Evolutionary conservation across 2,888 invertebrate genomes (phyloP), one percentile per base, ranked within the genome.

Genomic region (Pristionchus arcanus): DNA sequence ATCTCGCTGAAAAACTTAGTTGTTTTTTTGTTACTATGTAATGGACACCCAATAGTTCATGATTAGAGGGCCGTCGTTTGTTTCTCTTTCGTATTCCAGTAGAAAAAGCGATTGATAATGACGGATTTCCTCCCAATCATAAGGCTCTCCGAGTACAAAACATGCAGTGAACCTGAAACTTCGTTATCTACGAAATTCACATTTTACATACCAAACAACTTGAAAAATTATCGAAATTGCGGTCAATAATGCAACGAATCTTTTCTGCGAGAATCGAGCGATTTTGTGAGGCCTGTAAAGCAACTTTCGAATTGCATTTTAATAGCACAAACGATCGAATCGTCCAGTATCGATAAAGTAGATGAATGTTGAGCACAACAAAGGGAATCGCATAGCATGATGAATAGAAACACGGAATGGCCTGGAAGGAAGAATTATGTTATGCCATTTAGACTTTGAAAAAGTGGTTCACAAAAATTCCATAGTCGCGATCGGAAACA

Each of bases 311-410:
- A 31, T 9, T 28, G 68, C 34, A 9, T 4, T 63, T 9, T 5
- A 63, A n/a, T 9, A 9, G 3, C 25, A n/a, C 59, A 9, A 59
- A 59, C 59, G 59, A 25, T 68, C 21, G 16, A 21, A 68, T 68
- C 16, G 68, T 77, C 74, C 74, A 77, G 74, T 37, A 77, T 77
- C 74, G 74, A 77, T 77, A 77, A 25, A 77, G 74, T 25, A 77
- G 42, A 25, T 77, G 74, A 77, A 77, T 11, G 21, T 37, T 77
- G 25, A 77, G 74, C 1, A 77, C 15, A 11, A 42, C 37, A 42
- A 77, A 77, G 7, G 74, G 74, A 25, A 77, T 21, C 9, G 37
- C 34, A 31, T 37, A 77, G 9, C 74, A 42, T 3, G 74, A 77
- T 25, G 74, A 37, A 25, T 77, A 42, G 31, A 42, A 77, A 11